Percentiles rank a stretch among this genome's conserved stretches.
Conservation (phyloP, 2,113 vertebrate species). For the Dolichotis patagonum region DNA sequence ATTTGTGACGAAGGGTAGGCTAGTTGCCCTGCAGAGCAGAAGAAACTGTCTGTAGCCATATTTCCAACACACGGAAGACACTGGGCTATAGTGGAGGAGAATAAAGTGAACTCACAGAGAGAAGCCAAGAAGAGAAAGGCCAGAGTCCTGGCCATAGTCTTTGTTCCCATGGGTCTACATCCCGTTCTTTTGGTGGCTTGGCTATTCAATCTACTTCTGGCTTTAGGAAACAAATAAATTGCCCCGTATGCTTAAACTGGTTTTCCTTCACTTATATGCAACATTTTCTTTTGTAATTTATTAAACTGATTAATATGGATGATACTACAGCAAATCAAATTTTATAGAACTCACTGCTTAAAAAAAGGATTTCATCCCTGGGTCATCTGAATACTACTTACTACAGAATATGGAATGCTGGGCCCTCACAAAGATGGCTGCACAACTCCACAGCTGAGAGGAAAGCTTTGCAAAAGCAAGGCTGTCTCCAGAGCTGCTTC, state of each 20-base stretch:
- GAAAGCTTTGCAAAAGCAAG: neutral
- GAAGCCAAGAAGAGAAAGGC: neutral
- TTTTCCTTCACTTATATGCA: conserved; percentile 56
- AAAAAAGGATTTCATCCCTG: neutral
- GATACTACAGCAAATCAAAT: conserved; percentile 46
- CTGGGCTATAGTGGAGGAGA: neutral
- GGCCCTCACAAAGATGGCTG: neutral
- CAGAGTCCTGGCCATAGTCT: neutral
- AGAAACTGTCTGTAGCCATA: neutral
- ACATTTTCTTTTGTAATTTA: conserved; percentile 49
- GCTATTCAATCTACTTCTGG: neutral
- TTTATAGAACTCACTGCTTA: conserved; percentile 30
- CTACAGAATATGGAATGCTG: neutral
- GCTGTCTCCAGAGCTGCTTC: neutral
- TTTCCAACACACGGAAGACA: neutral
- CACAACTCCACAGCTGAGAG: accelerated
- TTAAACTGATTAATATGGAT: conserved; percentile 48
- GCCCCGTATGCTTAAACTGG: conserved; percentile 1
- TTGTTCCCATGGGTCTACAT: neutral
- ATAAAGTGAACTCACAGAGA: neutral
- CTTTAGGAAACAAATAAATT: conserved; percentile 54
- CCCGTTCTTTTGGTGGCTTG: conserved; percentile 19
- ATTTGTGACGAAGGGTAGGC: neutral
- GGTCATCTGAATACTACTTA: neutral
- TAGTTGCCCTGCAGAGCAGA: neutral